phyloP scores from a whole-genome alignment of 2,113 vertebrate species.

The Heterocephalus glaber region DNA sequence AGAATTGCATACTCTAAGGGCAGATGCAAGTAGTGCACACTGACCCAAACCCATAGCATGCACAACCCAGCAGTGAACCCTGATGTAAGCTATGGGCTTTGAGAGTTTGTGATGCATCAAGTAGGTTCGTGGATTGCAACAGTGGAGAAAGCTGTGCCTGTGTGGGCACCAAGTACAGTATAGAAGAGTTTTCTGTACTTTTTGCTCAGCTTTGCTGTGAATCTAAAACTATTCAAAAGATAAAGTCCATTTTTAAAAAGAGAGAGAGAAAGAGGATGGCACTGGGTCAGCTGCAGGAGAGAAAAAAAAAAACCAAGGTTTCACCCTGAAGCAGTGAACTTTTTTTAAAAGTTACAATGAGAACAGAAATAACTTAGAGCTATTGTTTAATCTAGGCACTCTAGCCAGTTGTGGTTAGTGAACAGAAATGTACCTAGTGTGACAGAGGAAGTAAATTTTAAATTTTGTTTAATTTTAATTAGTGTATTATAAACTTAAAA shows the following conservation, averaged over 20 bases:
- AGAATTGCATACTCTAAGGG: background rate
- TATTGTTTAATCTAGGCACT: background rate
- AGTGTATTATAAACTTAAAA: background rate
- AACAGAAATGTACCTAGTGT: background rate
- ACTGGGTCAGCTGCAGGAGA: constrained; percentile 7
- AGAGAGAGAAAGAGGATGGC: background rate
- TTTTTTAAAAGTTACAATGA: background rate
- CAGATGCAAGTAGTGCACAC: accelerated
- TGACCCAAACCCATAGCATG: background rate
- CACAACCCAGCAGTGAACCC: background rate
- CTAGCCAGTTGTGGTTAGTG: background rate
- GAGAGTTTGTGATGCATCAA: background rate
- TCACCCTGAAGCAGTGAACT: background rate
- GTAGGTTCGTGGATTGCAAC: background rate
- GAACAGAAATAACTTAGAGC: background rate
- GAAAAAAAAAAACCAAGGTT: background rate
- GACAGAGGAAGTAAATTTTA: background rate
- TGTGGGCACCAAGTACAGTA: accelerated
- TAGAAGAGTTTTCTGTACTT: background rate
- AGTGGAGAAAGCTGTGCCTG: background rate
- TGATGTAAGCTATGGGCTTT: accelerated
- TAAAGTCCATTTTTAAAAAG: background rate
- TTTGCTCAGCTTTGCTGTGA: background rate
- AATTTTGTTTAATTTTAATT: background rate
- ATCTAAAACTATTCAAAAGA: background rate